Evolutionary conservation across 2,888 invertebrate genomes (phyloP).

Genomic region (Mayetiola destructor): DNA sequence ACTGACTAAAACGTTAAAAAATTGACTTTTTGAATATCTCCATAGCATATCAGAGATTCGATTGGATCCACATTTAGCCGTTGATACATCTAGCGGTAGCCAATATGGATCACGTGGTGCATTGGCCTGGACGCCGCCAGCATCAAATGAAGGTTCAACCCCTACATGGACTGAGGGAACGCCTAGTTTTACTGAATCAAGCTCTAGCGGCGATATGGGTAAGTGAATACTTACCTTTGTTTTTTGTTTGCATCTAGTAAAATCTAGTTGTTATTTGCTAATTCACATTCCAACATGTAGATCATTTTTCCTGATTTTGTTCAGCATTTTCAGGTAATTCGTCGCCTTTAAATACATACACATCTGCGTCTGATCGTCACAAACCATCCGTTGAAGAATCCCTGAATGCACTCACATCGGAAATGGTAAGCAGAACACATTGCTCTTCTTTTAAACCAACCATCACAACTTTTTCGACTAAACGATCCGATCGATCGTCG

Average conservation of each 20-base stretch:
- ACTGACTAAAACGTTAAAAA: neutral
- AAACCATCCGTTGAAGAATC: conserved; percentile 53
- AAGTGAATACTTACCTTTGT: conserved; percentile 18
- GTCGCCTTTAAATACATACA: conserved; percentile 37
- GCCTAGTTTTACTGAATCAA: conserved; percentile 93
- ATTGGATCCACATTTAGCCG: conserved; percentile 44
- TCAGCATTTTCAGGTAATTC: conserved; percentile 42
- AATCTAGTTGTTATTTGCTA: neutral
- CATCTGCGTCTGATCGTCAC: conserved; percentile 35
- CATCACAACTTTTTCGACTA: neutral
- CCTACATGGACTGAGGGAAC: conserved; percentile 99
- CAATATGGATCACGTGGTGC: conserved; percentile 39
- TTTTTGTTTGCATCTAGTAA: neutral
- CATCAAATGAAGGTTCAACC: conserved; percentile 76
- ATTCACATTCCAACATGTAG: no score
- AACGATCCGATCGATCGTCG: neutral
- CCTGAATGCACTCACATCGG: conserved; percentile 66
- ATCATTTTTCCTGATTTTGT: neutral
- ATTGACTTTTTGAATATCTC: neutral
- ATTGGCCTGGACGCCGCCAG: conserved; percentile 62
- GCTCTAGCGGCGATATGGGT: conserved; percentile 77
- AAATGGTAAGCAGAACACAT: conserved; percentile 52
- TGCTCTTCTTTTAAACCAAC: conserved; percentile 6
- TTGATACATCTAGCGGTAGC: conserved; percentile 36
- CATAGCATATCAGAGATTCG: conserved; percentile 56